These are phyloP conservation scores for Campoletis raptor DNA, from an alignment of 2,888 invertebrate species.

Conservation along the genomic window DNA sequence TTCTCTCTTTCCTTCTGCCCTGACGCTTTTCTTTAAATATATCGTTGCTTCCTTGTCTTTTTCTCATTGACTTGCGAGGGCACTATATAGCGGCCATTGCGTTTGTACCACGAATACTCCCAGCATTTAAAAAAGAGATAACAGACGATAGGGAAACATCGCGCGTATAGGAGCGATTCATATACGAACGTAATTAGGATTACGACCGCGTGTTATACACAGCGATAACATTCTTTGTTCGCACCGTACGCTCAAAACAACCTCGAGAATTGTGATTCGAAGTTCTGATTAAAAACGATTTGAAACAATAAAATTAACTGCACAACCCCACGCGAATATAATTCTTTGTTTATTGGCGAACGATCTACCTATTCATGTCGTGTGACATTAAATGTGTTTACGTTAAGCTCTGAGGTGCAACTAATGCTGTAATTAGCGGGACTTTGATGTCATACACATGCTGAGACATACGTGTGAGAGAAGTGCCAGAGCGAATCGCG, in stretches of 20 bases:
- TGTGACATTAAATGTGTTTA: neutral
- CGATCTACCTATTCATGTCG: neutral
- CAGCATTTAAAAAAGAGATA: constrained; percentile 30
- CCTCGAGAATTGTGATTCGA: constrained; percentile 23
- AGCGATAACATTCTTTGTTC: constrained; percentile 54
- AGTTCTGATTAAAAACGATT: constrained; percentile 8
- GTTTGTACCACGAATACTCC: neutral
- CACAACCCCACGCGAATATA: neutral
- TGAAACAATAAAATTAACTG: constrained; percentile 9
- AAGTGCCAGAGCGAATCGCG: constrained; percentile 63
- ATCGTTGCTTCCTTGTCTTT: constrained; percentile 17
- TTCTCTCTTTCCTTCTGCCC: neutral
- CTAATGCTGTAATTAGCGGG: constrained; percentile 59
- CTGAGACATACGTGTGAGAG: constrained; percentile 20
- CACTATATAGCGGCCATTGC: neutral
- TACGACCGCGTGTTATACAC: constrained; percentile 10
- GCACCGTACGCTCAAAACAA: constrained; percentile 17
- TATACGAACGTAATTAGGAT: constrained; percentile 51
- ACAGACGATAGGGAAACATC: constrained; percentile 30
- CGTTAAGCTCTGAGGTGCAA: constrained; percentile 16
- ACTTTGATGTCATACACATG: constrained; percentile 41
- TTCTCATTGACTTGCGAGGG: constrained; percentile 35
- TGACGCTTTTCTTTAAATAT: constrained; percentile 13
- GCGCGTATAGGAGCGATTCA: constrained; percentile 23
- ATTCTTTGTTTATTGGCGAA: constrained; percentile 22